Conservation (phyloP, 2,113 vertebrate species). For the Phylloscopus whistleri region DNA sequence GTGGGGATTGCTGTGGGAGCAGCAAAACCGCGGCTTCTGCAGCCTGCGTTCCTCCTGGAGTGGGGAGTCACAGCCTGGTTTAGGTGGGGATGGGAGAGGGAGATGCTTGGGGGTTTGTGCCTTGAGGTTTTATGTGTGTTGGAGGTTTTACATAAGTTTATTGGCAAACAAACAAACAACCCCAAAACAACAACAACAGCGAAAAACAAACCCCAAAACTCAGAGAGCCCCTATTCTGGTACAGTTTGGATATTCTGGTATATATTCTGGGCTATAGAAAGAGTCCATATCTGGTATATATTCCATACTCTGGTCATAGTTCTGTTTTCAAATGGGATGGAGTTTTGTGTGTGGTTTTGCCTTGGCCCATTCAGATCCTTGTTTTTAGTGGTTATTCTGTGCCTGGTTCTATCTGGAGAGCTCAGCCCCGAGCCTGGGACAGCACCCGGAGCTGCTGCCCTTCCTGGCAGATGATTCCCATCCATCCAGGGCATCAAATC, state of each 20-base stretch:
- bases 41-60: background rate
- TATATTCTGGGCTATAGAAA: no score
- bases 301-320: fast-evolving
- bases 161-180: background rate
- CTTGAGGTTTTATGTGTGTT: background rate
- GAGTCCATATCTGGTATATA: no score
- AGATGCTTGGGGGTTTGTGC: background rate
- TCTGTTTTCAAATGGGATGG: fast-evolving
- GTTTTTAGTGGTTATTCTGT: fast-evolving
- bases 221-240: background rate
- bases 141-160: background rate
- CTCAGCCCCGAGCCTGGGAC: background rate
- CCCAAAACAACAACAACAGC: no score
- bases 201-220: background rate
- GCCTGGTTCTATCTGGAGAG: fast-evolving
- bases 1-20: background rate
- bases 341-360: background rate
- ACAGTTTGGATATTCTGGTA: no score
- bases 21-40: fast-evolving
- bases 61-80: background rate
- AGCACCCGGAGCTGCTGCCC: background rate
- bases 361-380: background rate
- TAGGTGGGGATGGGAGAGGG: no score
- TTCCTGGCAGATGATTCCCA: background rate
- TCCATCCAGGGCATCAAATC: background rate